Evolutionary conservation across 2,888 invertebrate genomes (phyloP).

Genomic region (Drosophila monieri): DNA sequence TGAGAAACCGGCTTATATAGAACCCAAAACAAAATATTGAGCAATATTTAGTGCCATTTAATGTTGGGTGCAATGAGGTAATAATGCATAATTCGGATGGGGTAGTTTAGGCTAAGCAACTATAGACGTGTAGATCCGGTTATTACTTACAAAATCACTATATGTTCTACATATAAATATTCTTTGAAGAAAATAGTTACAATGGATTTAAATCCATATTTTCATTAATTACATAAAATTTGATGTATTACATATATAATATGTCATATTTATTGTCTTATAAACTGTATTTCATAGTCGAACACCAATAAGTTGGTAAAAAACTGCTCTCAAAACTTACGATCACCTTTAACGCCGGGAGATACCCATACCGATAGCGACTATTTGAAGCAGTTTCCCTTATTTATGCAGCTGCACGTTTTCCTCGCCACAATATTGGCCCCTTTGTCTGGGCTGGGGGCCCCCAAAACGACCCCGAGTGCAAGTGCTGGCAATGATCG

Average conservation of each 20-base stretch:
- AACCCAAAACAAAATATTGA: constrained; percentile 9
- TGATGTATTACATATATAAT: too few relatives aligned
- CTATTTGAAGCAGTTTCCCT: constrained; percentile 15
- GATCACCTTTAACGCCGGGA: constrained; percentile 36
- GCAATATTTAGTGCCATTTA: constrained; percentile 9
- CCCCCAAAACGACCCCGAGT: constrained; percentile 36
- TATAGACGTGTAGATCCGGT: neutral
- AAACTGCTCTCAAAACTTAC: constrained; percentile 7
- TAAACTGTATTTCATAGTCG: constrained; percentile 10
- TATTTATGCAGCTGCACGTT: constrained; percentile 80
- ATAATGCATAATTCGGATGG: neutral
- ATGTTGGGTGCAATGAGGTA: neutral
- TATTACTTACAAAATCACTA: neutral
- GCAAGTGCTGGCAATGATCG: constrained; percentile 43
- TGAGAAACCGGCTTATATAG: constrained; percentile 52
- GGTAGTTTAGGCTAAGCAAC: neutral
- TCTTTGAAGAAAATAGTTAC: too few relatives aligned
- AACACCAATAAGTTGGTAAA: neutral
- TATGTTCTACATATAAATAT: too few relatives aligned
- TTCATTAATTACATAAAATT: too few relatives aligned
- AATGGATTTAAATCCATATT: too few relatives aligned
- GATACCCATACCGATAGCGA: constrained; percentile 29
- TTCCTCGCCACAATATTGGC: constrained; percentile 25
- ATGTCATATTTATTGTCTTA: neutral
- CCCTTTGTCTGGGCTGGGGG: constrained; percentile 55